Conservation (phyloP, 2,113 vertebrate genomes). For the Pterocles gutturalis region DNA sequence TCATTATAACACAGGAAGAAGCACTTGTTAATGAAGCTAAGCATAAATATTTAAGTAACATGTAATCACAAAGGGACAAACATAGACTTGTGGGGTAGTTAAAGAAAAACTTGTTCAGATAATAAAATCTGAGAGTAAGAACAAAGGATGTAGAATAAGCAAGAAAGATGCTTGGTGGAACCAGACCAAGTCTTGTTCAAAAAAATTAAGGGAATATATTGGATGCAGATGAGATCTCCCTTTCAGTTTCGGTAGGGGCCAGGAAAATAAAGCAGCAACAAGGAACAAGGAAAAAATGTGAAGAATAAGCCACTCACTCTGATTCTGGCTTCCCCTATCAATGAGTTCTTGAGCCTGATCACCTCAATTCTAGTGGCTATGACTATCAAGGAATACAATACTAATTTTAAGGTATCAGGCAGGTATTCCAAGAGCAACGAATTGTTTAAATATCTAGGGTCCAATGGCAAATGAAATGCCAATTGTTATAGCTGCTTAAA, state of each 20-base stretch:
- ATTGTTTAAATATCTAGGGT: not conserved
- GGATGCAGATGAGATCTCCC: fast-evolving
- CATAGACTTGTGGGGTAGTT: not conserved
- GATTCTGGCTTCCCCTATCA: not conserved
- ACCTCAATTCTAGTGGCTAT: too few relatives aligned
- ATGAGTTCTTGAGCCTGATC: not conserved
- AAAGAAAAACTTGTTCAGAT: not conserved
- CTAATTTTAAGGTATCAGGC: not conserved
- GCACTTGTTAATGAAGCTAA: not conserved
- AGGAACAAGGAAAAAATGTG: not conserved
- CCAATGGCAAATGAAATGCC: not conserved
- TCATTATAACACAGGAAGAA: not conserved
- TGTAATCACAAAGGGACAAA: not conserved
- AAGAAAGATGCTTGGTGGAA: not conserved
- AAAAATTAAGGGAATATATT: not conserved
- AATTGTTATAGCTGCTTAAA: not conserved
- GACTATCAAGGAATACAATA: not conserved
- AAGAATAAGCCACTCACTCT: not conserved
- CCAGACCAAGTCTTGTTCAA: fast-evolving
- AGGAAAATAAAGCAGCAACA: not conserved
- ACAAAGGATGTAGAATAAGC: not conserved
- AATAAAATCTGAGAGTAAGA: not conserved
- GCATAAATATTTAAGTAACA: not conserved
- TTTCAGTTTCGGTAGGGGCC: fast-evolving
- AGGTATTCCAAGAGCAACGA: not conserved